A percentile compares a stretch with the other conserved stretches of the same genome.
Conservation (phyloP, 92 coral and sea anemone genomes). For the Pocillopora grandis region DNA sequence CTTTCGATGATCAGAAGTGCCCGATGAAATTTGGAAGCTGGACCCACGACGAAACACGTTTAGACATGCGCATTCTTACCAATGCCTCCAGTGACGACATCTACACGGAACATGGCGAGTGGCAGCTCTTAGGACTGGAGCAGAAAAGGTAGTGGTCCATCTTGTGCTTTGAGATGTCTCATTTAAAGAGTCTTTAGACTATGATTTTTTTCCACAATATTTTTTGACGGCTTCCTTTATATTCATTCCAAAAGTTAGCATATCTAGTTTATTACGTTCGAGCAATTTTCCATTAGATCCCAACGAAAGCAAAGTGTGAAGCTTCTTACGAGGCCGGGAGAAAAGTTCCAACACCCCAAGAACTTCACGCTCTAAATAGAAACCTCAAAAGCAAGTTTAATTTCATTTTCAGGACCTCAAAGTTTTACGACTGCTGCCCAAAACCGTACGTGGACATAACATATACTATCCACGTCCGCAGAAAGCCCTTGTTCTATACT, state of each 20-base stretch:
- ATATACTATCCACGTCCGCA: conserved; percentile 54
- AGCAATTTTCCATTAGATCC: too few relatives aligned
- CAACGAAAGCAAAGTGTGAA: too few relatives aligned
- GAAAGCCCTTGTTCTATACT: conserved; percentile 53
- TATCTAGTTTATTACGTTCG: too few relatives aligned
- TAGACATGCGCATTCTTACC: conserved; percentile 63
- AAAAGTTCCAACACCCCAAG: too few relatives aligned
- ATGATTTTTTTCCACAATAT: too few relatives aligned
- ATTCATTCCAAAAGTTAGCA: too few relatives aligned
- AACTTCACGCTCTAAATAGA: background rate
- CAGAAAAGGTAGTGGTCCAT: conserved; percentile 34
- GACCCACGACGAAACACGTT: conserved; percentile 51
- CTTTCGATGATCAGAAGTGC: conserved; percentile 63
- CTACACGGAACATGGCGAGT: conserved; percentile 62
- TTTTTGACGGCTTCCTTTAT: too few relatives aligned
- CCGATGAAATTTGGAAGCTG: conserved; percentile 61
- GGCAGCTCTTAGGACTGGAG: conserved; percentile 46
- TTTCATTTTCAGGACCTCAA: conserved; percentile 27
- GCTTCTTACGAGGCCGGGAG: too few relatives aligned
- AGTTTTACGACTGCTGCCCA: conserved; percentile 62
- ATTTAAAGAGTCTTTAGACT: background rate
- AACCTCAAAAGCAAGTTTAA: background rate
- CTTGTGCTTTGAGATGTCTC: too few relatives aligned
- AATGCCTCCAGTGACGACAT: conserved; percentile 58
- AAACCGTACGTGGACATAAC: conserved; percentile 60